Evolutionary conservation across 1,140 invertebrate genomes (phyloP).

Genomic region (Episyrphus balteatus): DNA sequence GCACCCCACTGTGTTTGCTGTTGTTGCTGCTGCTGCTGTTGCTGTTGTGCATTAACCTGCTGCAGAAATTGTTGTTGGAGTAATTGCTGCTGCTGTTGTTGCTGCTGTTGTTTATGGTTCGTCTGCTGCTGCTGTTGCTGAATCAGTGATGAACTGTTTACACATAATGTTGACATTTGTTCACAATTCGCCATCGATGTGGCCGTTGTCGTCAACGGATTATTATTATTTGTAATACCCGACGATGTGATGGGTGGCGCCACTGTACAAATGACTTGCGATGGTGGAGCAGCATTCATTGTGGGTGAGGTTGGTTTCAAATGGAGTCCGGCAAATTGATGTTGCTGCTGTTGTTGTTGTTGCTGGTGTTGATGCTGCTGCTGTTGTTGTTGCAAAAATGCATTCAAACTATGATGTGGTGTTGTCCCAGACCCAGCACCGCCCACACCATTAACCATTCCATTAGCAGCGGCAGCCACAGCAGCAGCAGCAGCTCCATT

Average conservation of each 20-base stretch:
- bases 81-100: slow-evolving; percentile 19
- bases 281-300: not conserved
- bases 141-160: slow-evolving; percentile 1
- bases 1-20: slow-evolving; percentile 26
- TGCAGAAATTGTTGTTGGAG: slow-evolving; percentile 26
- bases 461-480: slow-evolving; percentile 16
- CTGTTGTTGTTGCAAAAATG: slow-evolving; percentile 16
- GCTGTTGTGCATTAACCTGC: slow-evolving; percentile 22
- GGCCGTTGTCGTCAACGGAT: slow-evolving; percentile 1
- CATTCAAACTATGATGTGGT: slow-evolving; percentile 10
- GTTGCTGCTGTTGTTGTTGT: slow-evolving; percentile 21
- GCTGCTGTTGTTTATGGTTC: slow-evolving; percentile 37
- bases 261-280: not conserved
- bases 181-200: slow-evolving; percentile 2
- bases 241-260: not conserved
- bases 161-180: slow-evolving; percentile 7
- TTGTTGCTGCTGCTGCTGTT: slow-evolving; percentile 18
- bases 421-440: slow-evolving; percentile 9
- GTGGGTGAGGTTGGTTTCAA: slow-evolving; percentile 1
- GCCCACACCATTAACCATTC: slow-evolving; percentile 3
- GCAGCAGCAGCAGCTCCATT: slow-evolving; percentile 15
- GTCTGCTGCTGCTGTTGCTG: slow-evolving; percentile 30
- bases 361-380: slow-evolving; percentile 4
- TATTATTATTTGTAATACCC: not conserved
- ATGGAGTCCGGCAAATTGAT: slow-evolving; percentile 7